A percentile compares a stretch with the other conserved stretches of the same genome.
phyloP scores from a whole-genome alignment of 2,113 vertebrate species.

The Rhinogobius similis region DNA sequence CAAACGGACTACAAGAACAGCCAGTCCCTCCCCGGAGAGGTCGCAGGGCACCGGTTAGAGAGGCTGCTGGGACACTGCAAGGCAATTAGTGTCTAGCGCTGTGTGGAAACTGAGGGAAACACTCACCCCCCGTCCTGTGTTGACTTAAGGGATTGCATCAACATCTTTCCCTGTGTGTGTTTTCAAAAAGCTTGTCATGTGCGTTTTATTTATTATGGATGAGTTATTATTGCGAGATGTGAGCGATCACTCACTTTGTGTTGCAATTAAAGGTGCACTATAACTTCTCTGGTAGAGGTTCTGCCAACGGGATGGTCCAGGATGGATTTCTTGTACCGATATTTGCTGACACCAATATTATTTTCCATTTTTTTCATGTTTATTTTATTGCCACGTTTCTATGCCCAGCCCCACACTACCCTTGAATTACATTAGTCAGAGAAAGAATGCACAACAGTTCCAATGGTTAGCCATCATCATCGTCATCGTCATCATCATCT shows the following conservation, averaged over 20 bases:
- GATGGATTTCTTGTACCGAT: no score
- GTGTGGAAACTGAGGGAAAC: conserved; percentile 14
- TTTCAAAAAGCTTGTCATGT: background rate
- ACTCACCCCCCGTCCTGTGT: conserved; percentile 5
- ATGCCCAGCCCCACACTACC: no score
- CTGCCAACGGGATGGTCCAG: no score
- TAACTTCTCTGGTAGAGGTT: no score
- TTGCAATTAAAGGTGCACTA: no score
- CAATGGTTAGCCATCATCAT: no score
- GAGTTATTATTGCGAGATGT: background rate
- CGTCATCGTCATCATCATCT: no score
- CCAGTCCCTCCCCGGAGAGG: conserved; percentile 49
- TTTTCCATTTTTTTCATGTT: no score
- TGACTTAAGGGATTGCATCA: conserved; percentile 10
- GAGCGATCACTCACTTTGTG: background rate
- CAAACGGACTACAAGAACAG: conserved; percentile 69
- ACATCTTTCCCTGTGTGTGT: background rate
- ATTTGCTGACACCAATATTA: no score
- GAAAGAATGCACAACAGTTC: no score
- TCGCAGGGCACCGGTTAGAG: conserved; percentile 42
- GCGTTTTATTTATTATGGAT: background rate
- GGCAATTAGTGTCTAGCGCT: conserved; percentile 35
- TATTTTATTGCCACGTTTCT: no score
- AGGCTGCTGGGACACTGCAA: conserved; percentile 25
- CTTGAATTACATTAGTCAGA: no score